Base-by-base conservation (phyloP, 2,113 vertebrate genomes). In the Petrocephalus microphthalmus region DNA sequence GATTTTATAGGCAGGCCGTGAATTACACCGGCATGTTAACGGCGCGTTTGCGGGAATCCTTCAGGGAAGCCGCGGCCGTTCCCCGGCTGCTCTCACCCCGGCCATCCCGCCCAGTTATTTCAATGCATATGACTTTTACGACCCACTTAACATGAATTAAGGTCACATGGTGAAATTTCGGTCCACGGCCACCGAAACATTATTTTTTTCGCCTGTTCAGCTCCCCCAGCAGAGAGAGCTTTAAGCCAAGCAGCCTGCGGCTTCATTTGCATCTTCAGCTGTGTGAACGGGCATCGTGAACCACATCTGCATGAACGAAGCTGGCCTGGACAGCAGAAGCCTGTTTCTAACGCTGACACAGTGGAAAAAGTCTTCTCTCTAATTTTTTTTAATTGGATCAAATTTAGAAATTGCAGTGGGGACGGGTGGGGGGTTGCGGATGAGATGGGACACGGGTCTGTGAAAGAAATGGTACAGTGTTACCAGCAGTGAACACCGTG, bases 281-380 rank as follows among this genome's bases (percentile, higher is more conserved):
- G 53, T 87, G 81, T 29, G 56, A 88, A 85, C 45, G 83, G 17
- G 82, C 87, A 88, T 88, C 89, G 88, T 91, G 42, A 88, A 5
- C 20, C 1, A 17, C 7, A 49, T 29, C 52, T 84, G 57, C 86
- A 74, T 81, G 67, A 49, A n/a, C 86, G 54, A 49, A 60, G 67
- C 87, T 54, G 67, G 51, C 52, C 19, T 8, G 25, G 56, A 92
- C 89, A 91, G 84, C 88, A 87, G 60, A 64, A 87, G 85, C 87
- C 83, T 92, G 90, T 92, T 89, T 81, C n/a, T 57, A 13, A 20
- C 7, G n/a, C 78, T 56, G 67, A 86, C 74, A 85, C 89, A 82
- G 87, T 71, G 83, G 22, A 89, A 81, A 78, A 33, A 57, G 42
- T 20, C 84, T 81, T 84, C 54, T 88, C 87, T 84, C 33, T 67